These are phyloP conservation scores for Malachius bipustulatus DNA, from an alignment of 2,888 invertebrate genomes.

Conservation along the genomic window DNA sequence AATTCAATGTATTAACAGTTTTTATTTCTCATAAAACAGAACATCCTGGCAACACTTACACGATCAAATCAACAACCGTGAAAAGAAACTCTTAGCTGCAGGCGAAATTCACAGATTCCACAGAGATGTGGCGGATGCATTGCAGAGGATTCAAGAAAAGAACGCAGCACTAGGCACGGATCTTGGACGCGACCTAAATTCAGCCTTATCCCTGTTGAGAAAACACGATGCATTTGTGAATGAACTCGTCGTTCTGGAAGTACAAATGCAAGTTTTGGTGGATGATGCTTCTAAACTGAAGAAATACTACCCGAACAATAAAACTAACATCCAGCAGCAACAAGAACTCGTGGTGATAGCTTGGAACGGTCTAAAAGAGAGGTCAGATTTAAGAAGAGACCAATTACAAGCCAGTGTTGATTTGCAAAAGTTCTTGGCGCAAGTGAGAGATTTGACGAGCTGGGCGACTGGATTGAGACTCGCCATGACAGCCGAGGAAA, in stretches of 20 bases:
- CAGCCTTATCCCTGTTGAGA: slow-evolving; percentile 68
- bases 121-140: slow-evolving; percentile 84
- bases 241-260: slow-evolving; percentile 84
- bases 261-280: slow-evolving; percentile 78
- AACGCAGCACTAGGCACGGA: slow-evolving; percentile 74
- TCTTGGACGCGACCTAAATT: slow-evolving; percentile 68
- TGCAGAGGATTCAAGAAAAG: slow-evolving; percentile 83
- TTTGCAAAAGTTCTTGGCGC: slow-evolving; percentile 78
- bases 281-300: slow-evolving; percentile 87
- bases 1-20: no score
- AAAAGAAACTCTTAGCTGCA: slow-evolving; percentile 80
- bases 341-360: slow-evolving; percentile 76
- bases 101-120: slow-evolving; percentile 97
- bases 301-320: slow-evolving; percentile 82
- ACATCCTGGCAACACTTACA: slow-evolving; percentile 80
- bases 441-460: slow-evolving; percentile 71
- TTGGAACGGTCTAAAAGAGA: slow-evolving; percentile 77
- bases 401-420: slow-evolving; percentile 78
- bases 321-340: slow-evolving; percentile 76
- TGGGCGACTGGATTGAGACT: slow-evolving; percentile 76
- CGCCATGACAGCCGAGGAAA: slow-evolving; percentile 67
- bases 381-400: slow-evolving; percentile 67
- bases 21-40: no score
- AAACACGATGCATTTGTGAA: slow-evolving; percentile 90
- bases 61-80: slow-evolving; percentile 75